Evolutionary conservation across 30 jellyfish, hydroid and myxozoan genomes (phyloP).

Genomic region (Hydractinia echinata): DNA sequence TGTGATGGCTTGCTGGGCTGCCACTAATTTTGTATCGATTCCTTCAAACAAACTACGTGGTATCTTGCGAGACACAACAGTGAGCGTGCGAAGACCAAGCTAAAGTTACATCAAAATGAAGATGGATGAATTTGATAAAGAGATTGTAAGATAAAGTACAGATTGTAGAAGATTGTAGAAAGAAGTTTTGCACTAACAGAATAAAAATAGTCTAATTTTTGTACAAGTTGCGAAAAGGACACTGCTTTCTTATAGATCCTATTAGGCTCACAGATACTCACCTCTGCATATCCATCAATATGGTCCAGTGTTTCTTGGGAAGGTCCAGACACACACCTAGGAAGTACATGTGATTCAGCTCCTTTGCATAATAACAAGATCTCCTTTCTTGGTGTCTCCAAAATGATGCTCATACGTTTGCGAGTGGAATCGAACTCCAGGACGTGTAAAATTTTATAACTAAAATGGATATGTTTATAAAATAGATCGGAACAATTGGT

Average conservation of each 20-base stretch:
- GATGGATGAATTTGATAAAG: too few species aligned
- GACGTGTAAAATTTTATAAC: constrained; percentile 81
- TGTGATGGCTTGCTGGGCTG: constrained; percentile 82
- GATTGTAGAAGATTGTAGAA: too few species aligned
- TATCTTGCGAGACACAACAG: constrained; percentile 56
- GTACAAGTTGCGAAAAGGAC: too few species aligned
- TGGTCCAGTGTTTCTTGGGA: constrained; percentile 64
- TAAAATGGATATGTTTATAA: constrained; percentile 2
- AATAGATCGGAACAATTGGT: not conserved
- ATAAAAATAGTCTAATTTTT: too few species aligned
- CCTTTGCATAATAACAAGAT: constrained; percentile 88
- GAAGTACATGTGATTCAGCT: constrained; percentile 95
- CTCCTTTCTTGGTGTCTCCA: constrained; percentile 64
- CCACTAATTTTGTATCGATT: constrained; percentile 49
- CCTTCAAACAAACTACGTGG: constrained; percentile 51
- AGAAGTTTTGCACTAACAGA: too few species aligned
- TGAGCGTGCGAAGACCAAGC: constrained; percentile 90
- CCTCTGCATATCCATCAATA: constrained; percentile 93
- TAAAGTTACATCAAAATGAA: constrained; percentile 9
- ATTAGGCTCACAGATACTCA: not conserved
- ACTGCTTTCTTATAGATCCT: not conserved
- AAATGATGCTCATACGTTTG: constrained; percentile 91
- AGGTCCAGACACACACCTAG: constrained; percentile 68
- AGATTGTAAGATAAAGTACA: not conserved
- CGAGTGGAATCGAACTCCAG: constrained; percentile 96